Conservation (phyloP, 2,797 vertebrate species). For the Labeo calbasu region DNA sequence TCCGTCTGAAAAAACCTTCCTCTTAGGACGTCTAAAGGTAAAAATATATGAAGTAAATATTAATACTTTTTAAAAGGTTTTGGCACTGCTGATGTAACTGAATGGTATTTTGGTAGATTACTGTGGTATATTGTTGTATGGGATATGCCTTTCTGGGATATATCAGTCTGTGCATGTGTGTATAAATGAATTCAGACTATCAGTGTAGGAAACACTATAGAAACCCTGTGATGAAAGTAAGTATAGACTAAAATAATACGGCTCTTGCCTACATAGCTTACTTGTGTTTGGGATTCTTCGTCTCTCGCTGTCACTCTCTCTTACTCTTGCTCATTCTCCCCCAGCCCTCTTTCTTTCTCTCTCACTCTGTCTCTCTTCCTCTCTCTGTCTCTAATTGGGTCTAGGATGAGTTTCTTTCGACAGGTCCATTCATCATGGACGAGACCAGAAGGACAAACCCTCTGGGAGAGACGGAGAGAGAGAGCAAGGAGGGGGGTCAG, state of each 20-base stretch:
- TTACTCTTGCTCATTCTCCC: conserved; percentile 22
- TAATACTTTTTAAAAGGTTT: no score
- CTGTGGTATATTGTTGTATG: neutral
- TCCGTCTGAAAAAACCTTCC: neutral
- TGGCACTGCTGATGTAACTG: neutral
- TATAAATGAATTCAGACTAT: neutral
- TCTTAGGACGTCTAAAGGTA: neutral
- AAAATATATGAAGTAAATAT: neutral
- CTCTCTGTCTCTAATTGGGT: conserved; percentile 60
- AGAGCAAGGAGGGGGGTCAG: conserved; percentile 54
- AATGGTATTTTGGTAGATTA: neutral
- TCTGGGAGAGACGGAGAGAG: conserved; percentile 54
- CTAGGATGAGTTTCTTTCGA: conserved; percentile 65
- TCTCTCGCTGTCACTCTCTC: conserved; percentile 31
- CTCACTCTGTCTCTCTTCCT: conserved; percentile 22
- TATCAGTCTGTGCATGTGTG: neutral
- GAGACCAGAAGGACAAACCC: conserved; percentile 61
- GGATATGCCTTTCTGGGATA: neutral
- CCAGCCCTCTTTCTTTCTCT: conserved; percentile 36
- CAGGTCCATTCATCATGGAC: conserved; percentile 65
- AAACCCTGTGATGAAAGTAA: conserved; percentile 6
- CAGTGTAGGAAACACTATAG: neutral
- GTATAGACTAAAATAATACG: conserved; percentile 6
- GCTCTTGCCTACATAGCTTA: neutral
- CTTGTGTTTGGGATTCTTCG: conserved; percentile 40